Evolutionary conservation across 2,888 invertebrate species (phyloP).

Genomic region (Nymphalis c-album): DNA sequence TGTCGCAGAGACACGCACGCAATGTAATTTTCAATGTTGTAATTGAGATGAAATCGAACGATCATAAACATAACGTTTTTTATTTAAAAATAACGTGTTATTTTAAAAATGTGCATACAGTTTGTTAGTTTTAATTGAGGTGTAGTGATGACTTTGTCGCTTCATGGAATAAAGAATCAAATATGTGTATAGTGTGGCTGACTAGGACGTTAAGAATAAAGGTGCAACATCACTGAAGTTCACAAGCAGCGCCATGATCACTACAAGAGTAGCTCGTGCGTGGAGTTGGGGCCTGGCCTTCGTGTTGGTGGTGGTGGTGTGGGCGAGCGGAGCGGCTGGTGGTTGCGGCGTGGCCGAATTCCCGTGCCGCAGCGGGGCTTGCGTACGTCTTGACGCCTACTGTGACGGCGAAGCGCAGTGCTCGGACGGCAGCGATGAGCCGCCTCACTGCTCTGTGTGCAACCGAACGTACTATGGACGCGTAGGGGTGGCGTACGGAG

Average conservation of each 20-base stretch:
- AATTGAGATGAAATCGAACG: slow-evolving; percentile 8
- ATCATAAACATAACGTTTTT: neutral
- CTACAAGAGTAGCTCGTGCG: neutral
- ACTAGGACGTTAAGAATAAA: slow-evolving; percentile 19
- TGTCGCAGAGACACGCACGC: neutral
- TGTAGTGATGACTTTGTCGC: neutral
- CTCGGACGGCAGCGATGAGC: slow-evolving; percentile 92
- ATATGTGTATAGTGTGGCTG: slow-evolving; percentile 21
- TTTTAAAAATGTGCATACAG: neutral
- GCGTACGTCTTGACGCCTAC: slow-evolving; percentile 91
- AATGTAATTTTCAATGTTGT: neutral
- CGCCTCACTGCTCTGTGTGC: slow-evolving; percentile 90
- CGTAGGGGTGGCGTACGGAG: slow-evolving; percentile 89
- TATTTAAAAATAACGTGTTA: neutral
- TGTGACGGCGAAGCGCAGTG: slow-evolving; percentile 93
- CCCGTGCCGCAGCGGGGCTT: slow-evolving; percentile 82
- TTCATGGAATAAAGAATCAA: slow-evolving; percentile 3
- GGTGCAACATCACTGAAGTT: slow-evolving; percentile 5
- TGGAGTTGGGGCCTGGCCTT: slow-evolving; percentile 19
- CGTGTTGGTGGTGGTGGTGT: slow-evolving; percentile 54
- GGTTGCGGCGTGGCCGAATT: slow-evolving; percentile 69
- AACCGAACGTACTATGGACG: slow-evolving; percentile 96
- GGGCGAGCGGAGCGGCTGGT: slow-evolving; percentile 56
- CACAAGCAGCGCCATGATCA: slow-evolving; percentile 2
- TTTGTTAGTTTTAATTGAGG: neutral